Evolutionary conservation across 1,140 invertebrate species (phyloP), one percentile per base, ranked within the genome.

Genomic region (Cydia pomonella): DNA sequence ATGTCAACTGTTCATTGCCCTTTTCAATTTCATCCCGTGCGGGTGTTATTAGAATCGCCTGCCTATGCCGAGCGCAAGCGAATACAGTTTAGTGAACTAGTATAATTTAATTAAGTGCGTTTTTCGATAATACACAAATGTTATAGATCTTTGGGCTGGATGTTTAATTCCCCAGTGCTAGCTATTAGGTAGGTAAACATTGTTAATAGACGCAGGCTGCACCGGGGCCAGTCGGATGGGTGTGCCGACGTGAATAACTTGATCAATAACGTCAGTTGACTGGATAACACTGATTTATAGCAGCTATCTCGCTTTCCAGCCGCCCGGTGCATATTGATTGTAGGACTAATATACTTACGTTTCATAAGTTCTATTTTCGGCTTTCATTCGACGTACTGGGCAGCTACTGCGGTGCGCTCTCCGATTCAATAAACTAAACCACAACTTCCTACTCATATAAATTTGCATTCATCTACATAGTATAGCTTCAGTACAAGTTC

Each of bases 321-420:
- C 29, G 29, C 27, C 29, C 33, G 7, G 64, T 33, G 27, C 27
- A 33, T 33, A 18, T 53, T 63, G 75, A 76, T 80, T 71, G 59
- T 73, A 47, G 50, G 59, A 72, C 64, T 75, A 75, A 53, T 76
- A 77, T 76, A 79, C 76, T 80, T 79, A 79, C 76, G 72, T 73
- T 73, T 76, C 44, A 63, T 74, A 38, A 73, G 29, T 64, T 78
- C 78, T 84, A 80, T 84, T 84, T 82, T 79, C 38, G 63, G 74
- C 76, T 77, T 74, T 64, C 75, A 74, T 78, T 78, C 64, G 78
- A 80, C 73, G 41, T 73, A 74, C 18, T 62, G 77, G 59, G 73
- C 41, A 38, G 73, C 73, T 72, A 50, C 66, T 77, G 76, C 74
- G 62, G 66, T 77, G 76, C 72, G 76, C 74, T 78, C 74, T 29